Evolutionary conservation across 1,140 invertebrate species (phyloP), one percentile per base, ranked within the genome.

Genomic region (Himalopsyche phryganea): DNA sequence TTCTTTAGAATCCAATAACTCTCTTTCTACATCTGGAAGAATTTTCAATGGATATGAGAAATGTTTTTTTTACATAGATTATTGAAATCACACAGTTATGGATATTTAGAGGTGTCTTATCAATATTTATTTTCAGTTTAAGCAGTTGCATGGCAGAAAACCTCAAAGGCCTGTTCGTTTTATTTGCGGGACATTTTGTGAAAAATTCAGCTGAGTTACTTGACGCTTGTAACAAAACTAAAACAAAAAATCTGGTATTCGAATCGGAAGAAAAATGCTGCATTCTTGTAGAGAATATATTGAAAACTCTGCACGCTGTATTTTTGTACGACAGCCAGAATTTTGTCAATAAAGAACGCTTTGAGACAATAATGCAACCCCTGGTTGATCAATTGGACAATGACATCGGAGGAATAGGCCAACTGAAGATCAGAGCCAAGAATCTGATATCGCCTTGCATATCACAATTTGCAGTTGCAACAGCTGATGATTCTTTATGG

Each of bases 361-460:
- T 95, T 73, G 84, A 92, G 47, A 80, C 83, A 0, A 68, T 98
- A 1, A 86, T 93, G 84, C 85, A 88, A 61, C 91, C 91, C 0
- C 72, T 98, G 1, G 88, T 96, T 0, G 89, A 96, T 75, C 92
- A 96, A 76, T 68, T 93, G 40, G 92, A 95, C 69, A 96, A 96
- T 69, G 79, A 78, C 0, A 63, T 90, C 18, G 85, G 83, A 23
- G 83, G 79, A n/a, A 79, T 78, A 59, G 79, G 80, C 14, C 68
- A 65, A 23, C 85, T 86, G 67, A 78, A 85, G 56, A 69, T 74
- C 1, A 76, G 89, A 40, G 80, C 87, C 0, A 76, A 71, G 23
- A 75, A 85, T 14, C 69, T 86, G 9, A 73, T 96, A 1, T 85
- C 85, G 10, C 88, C 89, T 0, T 91, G 90, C 67, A 80, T 96